Evolutionary conservation across 2,888 invertebrate genomes (phyloP).

Genomic region (Lagria hirta): DNA sequence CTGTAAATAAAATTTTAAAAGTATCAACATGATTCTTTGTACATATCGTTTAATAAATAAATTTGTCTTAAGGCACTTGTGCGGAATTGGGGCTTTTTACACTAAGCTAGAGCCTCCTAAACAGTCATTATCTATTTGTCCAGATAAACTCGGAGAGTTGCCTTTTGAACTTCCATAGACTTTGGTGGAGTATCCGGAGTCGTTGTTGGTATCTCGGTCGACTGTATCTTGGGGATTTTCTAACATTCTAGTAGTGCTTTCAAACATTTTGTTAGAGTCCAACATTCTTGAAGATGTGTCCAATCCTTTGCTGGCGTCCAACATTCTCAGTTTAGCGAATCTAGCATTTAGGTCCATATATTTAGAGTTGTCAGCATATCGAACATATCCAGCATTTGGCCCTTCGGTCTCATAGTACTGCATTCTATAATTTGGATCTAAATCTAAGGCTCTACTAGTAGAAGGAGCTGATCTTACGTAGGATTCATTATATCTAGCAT

Average conservation of each 20-base stretch:
- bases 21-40: constrained; percentile 6
- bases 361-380: constrained; percentile 37
- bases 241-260: constrained; percentile 45
- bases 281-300: constrained; percentile 43
- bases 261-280: constrained; percentile 46
- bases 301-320: constrained; percentile 37
- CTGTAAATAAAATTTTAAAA: constrained; percentile 1
- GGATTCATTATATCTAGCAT: constrained; percentile 33
- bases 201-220: constrained; percentile 73
- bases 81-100: constrained; percentile 36
- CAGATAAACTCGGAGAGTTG: constrained; percentile 74
- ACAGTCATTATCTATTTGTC: constrained; percentile 51
- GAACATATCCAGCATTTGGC: constrained; percentile 26
- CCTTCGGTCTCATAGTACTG: constrained; percentile 34
- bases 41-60: constrained; percentile 1
- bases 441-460: constrained; percentile 19
- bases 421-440: constrained; percentile 27
- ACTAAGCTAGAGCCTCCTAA: constrained; percentile 69
- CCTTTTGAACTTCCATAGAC: constrained; percentile 78
- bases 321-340: constrained; percentile 49
- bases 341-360: constrained; percentile 43
- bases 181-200: constrained; percentile 84
- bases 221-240: constrained; percentile 49
- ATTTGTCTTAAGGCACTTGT: neutral
- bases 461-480: constrained; percentile 26